Conservation (phyloP, 1,140 invertebrate genomes). For the Heliconius himera region DNA sequence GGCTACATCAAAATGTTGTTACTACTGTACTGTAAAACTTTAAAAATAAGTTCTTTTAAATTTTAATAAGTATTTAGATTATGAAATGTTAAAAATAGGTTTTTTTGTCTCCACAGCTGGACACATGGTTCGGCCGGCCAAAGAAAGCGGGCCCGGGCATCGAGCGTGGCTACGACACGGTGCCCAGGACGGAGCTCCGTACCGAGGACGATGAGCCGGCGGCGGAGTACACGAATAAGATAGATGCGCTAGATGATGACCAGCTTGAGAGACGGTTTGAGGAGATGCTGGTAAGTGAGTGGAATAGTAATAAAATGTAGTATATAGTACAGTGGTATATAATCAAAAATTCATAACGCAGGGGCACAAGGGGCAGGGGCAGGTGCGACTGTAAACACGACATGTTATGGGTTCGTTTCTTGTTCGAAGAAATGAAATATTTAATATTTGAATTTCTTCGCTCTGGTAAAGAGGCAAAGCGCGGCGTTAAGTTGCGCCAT, state of each 20-base stretch:
- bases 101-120: slow-evolving; percentile 79
- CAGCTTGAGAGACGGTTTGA: slow-evolving; percentile 90
- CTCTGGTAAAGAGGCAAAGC: too few species aligned
- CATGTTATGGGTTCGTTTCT: too few species aligned
- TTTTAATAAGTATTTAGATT: too few species aligned
- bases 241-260: slow-evolving; percentile 87
- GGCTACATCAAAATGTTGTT: too few species aligned
- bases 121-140: slow-evolving; percentile 86
- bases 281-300: slow-evolving; percentile 87
- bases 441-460: too few species aligned
- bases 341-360: too few species aligned
- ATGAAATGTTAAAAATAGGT: not conserved
- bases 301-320: not conserved
- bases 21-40: not conserved
- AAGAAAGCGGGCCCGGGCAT: slow-evolving; percentile 79
- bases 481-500: too few species aligned
- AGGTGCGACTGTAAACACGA: too few species aligned
- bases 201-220: slow-evolving; percentile 75
- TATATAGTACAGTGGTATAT: not conserved
- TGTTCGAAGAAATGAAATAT: too few species aligned
- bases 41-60: not conserved
- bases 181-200: slow-evolving; percentile 78
- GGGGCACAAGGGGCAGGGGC: too few species aligned
- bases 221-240: slow-evolving; percentile 85
- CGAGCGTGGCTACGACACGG: slow-evolving; percentile 76